Evolutionary conservation across 2,113 vertebrate species (phyloP), one percentile per base, ranked within the genome.

Genomic region (Bubo scandiacus): DNA sequence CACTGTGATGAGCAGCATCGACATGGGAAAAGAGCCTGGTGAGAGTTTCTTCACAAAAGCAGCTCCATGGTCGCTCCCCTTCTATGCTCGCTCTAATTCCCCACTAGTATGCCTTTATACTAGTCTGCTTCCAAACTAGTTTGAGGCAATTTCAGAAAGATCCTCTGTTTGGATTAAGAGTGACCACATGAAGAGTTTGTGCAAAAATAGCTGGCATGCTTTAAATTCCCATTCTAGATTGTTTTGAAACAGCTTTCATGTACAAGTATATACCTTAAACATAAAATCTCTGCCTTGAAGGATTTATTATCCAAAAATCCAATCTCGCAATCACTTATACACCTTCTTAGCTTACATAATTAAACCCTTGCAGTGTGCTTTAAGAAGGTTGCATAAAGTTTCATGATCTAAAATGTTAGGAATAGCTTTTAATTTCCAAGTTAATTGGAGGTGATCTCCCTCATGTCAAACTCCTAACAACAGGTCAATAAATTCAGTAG

Each of bases 401-500:
- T 86, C 66, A 40, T 77, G 57, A 93, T 47, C 52, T 78, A 82
- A 93, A 95, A 86, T 51, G 11, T n/a, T 62, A 70, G 25, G 34
- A 95, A 74, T 45, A 90, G 34, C 63, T 92, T 93, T 93, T 90
- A 80, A 95, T 91, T 86, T 83, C 77, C 9, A 2, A 88, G 73
- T 88, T 87, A 97, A 94, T 92, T 93, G 49, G 23, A 93, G 73
- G 89, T 91, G 38, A 72, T 72, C 57, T 82, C 91, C 63, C 68
- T 73, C 51, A 47, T 58, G 87, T 91, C 83, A 91, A 75, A 63
- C 13, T 19, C 81, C 47, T 80, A 93, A 85, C 58, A 95, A 81
- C 63, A 92, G 87, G 90, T 85, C 92, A 90, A 79, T 92, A 87
- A 58, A 92, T 91, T 95, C 92, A 81, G 65, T 49, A 94, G 82